phyloP scores from a whole-genome alignment of 2,888 invertebrate species.

The Artemia sinica region DNA sequence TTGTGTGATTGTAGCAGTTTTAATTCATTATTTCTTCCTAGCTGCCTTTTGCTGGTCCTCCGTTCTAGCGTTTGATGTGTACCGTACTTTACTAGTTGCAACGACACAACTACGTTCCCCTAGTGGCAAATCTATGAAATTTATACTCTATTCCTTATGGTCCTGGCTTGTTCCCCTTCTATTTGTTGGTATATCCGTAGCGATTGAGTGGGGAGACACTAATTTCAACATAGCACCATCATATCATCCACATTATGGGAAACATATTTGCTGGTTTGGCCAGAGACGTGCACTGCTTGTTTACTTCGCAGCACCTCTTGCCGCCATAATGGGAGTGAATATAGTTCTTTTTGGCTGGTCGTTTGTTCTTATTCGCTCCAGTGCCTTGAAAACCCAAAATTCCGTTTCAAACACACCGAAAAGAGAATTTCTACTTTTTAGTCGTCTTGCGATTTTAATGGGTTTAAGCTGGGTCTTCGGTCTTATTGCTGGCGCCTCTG shows the following conservation, averaged over 20 bases:
- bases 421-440: constrained; percentile 32
- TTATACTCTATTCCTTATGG: constrained; percentile 33
- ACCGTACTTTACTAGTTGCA: constrained; percentile 34
- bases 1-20: constrained; percentile 33
- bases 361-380: constrained; percentile 33
- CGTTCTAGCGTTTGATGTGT: constrained; percentile 38
- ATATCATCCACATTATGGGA: constrained; percentile 35
- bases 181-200: constrained; percentile 30
- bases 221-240: constrained; percentile 26
- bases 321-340: constrained; percentile 33
- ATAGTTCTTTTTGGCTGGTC: constrained; percentile 33
- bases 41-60: constrained; percentile 41
- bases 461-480: constrained; percentile 37
- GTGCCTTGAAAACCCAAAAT: constrained; percentile 28
- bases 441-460: constrained; percentile 35
- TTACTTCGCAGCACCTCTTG: constrained; percentile 37
- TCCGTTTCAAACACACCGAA: constrained; percentile 26
- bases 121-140: constrained; percentile 32
- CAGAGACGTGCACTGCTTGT: constrained; percentile 35
- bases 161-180: constrained; percentile 34
- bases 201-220: constrained; percentile 30
- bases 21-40: constrained; percentile 37
- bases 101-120: constrained; percentile 35
- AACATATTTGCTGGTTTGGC: constrained; percentile 37
- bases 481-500: constrained; percentile 33